Conservation (phyloP, 2,888 invertebrate genomes). For the Drosophila mimica region DNA sequence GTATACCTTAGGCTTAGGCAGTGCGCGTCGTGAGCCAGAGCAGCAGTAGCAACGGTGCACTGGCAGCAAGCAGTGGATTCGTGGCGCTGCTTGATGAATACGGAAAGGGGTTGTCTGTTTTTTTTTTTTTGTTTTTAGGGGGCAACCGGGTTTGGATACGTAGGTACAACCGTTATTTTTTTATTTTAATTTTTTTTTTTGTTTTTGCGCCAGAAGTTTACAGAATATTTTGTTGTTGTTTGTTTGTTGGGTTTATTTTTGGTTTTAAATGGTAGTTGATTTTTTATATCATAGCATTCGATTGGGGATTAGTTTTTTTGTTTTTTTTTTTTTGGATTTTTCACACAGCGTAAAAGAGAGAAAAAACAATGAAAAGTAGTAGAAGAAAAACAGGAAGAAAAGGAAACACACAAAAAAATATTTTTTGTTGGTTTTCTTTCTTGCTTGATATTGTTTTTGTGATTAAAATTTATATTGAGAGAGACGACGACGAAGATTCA, state of each 20-base stretch:
- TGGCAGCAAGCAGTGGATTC: constrained; percentile 48
- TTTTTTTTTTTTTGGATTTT: constrained; percentile 49
- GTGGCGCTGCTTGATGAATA: constrained; percentile 46
- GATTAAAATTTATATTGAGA: constrained; percentile 16
- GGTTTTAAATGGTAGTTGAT: constrained; percentile 26
- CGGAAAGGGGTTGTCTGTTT: constrained; percentile 66
- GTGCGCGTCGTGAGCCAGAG: constrained; percentile 40
- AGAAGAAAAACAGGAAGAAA: constrained; percentile 74
- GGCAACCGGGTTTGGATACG: constrained; percentile 18
- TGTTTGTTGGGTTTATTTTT: constrained; percentile 31
- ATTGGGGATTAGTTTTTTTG: constrained; percentile 19
- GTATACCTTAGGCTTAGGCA: constrained; percentile 56
- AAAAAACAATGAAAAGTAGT: constrained; percentile 71
- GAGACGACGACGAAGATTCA: constrained; percentile 47
- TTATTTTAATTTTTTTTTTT: background rate
- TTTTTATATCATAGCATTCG: constrained; percentile 34
- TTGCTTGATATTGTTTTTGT: constrained; percentile 37
- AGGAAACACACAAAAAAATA: constrained; percentile 74
- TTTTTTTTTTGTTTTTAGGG: constrained; percentile 7
- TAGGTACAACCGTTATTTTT: constrained; percentile 9
- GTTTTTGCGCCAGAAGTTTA: constrained; percentile 34
- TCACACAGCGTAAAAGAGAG: constrained; percentile 76
- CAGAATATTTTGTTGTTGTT: constrained; percentile 30
- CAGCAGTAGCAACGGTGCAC: constrained; percentile 43
- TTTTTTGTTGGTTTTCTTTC: constrained; percentile 67